phyloP scores from a whole-genome alignment of 2,113 vertebrate genomes.

The Psilopsiagon aymara region DNA sequence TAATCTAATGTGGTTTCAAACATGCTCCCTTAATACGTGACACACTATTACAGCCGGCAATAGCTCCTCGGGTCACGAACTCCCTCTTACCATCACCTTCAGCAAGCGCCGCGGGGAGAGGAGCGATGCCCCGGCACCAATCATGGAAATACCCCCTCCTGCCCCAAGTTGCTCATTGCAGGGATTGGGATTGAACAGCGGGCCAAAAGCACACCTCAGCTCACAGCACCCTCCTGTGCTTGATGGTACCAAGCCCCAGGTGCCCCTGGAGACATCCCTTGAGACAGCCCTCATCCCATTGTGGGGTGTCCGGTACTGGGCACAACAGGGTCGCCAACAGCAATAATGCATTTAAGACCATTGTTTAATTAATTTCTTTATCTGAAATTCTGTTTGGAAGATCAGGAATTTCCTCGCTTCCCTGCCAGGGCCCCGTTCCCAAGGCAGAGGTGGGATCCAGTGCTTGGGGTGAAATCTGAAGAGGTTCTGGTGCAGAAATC shows the following conservation, averaged over 20 bases:
- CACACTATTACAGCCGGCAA: background rate
- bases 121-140: rapidly evolving
- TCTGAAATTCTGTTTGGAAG: background rate
- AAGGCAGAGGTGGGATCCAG: background rate
- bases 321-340: rapidly evolving
- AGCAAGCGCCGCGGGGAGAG: rapidly evolving
- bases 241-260: background rate
- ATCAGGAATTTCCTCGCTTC: background rate
- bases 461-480: background rate
- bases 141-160: background rate
- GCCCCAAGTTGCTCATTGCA: background rate
- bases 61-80: background rate
- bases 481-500: background rate
- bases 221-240: background rate
- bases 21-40: slow-evolving; percentile 33
- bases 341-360: rapidly evolving
- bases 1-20: slow-evolving; percentile 50
- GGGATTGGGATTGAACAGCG: rapidly evolving
- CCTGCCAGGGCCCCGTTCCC: background rate
- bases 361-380: background rate
- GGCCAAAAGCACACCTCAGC: background rate
- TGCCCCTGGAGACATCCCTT: rapidly evolving
- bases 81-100: background rate
- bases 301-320: rapidly evolving
- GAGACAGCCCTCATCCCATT: background rate